Conservation (phyloP, 2,113 vertebrate species). For the Platysteira castanea region DNA sequence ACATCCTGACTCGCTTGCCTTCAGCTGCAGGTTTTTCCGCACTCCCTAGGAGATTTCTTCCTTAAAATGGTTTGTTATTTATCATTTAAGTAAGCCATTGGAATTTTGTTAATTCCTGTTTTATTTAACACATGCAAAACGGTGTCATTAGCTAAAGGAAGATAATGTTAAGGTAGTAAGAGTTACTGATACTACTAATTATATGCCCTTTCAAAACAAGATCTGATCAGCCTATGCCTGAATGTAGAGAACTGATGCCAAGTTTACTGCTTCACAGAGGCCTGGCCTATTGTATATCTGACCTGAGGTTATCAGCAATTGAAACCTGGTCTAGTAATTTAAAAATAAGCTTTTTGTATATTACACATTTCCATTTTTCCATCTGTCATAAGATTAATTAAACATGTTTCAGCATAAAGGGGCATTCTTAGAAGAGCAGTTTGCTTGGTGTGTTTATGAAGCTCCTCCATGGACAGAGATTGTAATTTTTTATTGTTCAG, state of each 20-base stretch:
- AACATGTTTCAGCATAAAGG: not conserved
- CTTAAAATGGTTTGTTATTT: slow-evolving; percentile 76
- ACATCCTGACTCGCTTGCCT: slow-evolving; percentile 79
- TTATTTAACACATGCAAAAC: slow-evolving; percentile 66
- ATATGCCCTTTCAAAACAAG: slow-evolving; percentile 51
- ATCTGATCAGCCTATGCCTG: not conserved
- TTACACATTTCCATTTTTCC: not conserved
- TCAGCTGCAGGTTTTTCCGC: slow-evolving; percentile 76
- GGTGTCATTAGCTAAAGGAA: slow-evolving; percentile 58
- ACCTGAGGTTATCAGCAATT: slow-evolving; percentile 12
- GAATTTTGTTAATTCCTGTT: slow-evolving; percentile 81
- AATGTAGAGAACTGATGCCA: slow-evolving; percentile 2
- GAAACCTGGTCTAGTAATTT: slow-evolving; percentile 30
- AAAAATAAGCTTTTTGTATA: slow-evolving; percentile 32
- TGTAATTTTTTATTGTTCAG: not conserved
- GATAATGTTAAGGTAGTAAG: slow-evolving; percentile 49
- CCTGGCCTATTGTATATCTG: slow-evolving; percentile 30
- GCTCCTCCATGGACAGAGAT: not conserved
- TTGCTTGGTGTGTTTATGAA: not conserved
- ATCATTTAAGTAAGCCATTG: slow-evolving; percentile 72
- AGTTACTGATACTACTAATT: slow-evolving; percentile 46
- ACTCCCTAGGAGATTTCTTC: slow-evolving; percentile 75
- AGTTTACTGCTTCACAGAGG: not conserved
- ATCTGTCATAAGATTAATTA: not conserved
- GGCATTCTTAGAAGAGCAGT: not conserved